These are phyloP conservation scores for Sphaerophoria rueppellii DNA, from an alignment of 2,888 invertebrate species.

Conservation along the genomic window DNA sequence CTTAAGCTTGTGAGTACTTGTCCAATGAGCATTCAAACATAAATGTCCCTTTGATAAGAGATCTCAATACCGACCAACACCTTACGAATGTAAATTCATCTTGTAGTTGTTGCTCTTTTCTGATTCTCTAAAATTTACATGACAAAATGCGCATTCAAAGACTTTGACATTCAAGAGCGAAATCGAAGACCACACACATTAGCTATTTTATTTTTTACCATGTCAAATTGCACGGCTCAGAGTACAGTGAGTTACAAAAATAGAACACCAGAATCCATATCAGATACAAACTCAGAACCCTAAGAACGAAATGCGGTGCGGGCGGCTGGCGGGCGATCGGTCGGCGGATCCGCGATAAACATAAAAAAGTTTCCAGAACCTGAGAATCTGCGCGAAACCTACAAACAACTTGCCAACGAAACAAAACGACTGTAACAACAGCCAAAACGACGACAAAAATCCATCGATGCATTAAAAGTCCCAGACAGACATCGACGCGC, in stretches of 20 bases:
- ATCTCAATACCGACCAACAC: constrained; percentile 53
- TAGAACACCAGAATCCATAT: constrained; percentile 35
- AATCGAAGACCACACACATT: constrained; percentile 56
- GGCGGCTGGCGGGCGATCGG: no score
- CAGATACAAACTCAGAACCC: constrained; percentile 14
- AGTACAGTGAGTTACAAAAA: constrained; percentile 49
- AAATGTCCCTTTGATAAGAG: constrained; percentile 45
- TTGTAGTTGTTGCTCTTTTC: neutral
- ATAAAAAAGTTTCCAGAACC: constrained; percentile 58
- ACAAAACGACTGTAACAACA: constrained; percentile 18
- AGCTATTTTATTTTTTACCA: constrained; percentile 39
- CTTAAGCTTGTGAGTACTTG: constrained; percentile 19
- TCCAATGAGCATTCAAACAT: constrained; percentile 5
- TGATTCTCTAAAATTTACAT: constrained; percentile 41
- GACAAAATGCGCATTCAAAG: constrained; percentile 48
- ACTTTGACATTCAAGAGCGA: constrained; percentile 1
- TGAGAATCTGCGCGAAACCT: constrained; percentile 43
- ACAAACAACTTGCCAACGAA: constrained; percentile 26
- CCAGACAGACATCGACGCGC: constrained; percentile 70
- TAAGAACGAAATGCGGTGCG: constrained; percentile 27
- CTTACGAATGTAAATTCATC: constrained; percentile 51
- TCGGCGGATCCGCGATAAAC: constrained; percentile 24
- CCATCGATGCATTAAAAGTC: constrained; percentile 71
- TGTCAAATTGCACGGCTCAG: constrained; percentile 36
- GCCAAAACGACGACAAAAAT: constrained; percentile 62